Evolutionary conservation across 2,797 vertebrate species (phyloP), one percentile per base, ranked within the genome.

Genomic region (Notolabrus celidotus): DNA sequence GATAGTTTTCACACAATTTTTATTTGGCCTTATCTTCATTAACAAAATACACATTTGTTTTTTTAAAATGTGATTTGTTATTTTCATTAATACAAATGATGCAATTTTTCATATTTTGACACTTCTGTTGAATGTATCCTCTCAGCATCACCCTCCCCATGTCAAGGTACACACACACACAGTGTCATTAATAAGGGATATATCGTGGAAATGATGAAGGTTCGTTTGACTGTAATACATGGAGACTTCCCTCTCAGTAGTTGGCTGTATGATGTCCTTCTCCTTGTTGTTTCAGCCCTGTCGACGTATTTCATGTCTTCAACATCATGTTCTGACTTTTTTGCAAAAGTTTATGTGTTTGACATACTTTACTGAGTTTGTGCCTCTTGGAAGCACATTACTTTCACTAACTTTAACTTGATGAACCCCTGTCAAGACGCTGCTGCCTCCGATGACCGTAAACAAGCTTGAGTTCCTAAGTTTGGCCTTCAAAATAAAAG

Each of bases 401-500:
- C 33, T 46, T 68, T 36, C 10, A 16, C 19, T 9, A n/a, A 12
- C 16, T 25, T 14, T 22, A 38, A 54, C 16, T 61, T 34, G n/a
- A n/a, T n/a, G n/a, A n/a, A n/a, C n/a, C n/a, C 3, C 45, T 14
- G 46, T 50, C 3, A 36, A 29, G 12, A 69, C 29, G 17, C 22
- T 8, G 22, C 46, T 22, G 41, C 9, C 33, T 29, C 9, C n/a
- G 4, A 25, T 23, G 20, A 41, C 5, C 15, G 10, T 27, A 5
- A 73, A 70, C 31, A 45, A 46, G 10, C 19, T 20, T 29, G 5
- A 4, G 12, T 63, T 54, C 54, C 41, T n/a, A 36, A 10, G 3
- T 0, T 0, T 7, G 20, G 6, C 17, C 61, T 83, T 80, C 80
- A 83, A 69, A 83, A 71, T 83, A 83, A 86, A 79, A 77, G 66